Conservation (phyloP, 2,113 vertebrate genomes). For the Raja brachyura region DNA sequence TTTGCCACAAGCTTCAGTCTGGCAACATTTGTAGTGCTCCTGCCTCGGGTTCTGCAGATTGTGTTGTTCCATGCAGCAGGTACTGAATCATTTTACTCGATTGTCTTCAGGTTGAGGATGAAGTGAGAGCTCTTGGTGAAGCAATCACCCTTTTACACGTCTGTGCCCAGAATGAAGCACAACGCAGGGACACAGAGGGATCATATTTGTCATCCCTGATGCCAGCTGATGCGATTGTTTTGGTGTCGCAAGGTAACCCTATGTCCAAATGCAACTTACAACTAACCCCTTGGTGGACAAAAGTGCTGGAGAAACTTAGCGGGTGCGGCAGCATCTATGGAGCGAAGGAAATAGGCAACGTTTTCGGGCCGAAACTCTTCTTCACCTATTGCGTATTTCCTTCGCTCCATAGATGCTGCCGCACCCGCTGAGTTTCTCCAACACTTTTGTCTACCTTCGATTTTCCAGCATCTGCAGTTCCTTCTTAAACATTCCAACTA, state of each 20-base stretch:
- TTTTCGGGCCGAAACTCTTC: too few species aligned
- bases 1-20: not conserved
- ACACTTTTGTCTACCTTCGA: too few species aligned
- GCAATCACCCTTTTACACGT: slow-evolving; percentile 43
- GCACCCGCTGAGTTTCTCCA: too few species aligned
- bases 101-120: slow-evolving; percentile 35
- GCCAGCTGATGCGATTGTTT: not conserved
- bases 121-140: slow-evolving; percentile 42
- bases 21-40: not conserved
- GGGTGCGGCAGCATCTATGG: too few species aligned
- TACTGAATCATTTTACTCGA: not conserved
- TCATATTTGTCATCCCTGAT: slow-evolving; percentile 24
- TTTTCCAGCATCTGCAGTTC: too few species aligned
- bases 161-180: slow-evolving; percentile 45
- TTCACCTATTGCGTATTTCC: too few species aligned
- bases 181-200: slow-evolving; percentile 43
- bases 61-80: not conserved
- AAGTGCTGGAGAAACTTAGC: too few species aligned
- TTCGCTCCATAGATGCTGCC: too few species aligned
- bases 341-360: too few species aligned
- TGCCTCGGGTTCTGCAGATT: not conserved
- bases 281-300: too few species aligned
- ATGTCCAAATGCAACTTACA: not conserved
- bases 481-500: too few species aligned
- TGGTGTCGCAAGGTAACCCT: slow-evolving; percentile 49